Evolutionary conservation across 2,113 vertebrate genomes (phyloP), one percentile per base, ranked within the genome.

Genomic region (Menura novaehollandiae): DNA sequence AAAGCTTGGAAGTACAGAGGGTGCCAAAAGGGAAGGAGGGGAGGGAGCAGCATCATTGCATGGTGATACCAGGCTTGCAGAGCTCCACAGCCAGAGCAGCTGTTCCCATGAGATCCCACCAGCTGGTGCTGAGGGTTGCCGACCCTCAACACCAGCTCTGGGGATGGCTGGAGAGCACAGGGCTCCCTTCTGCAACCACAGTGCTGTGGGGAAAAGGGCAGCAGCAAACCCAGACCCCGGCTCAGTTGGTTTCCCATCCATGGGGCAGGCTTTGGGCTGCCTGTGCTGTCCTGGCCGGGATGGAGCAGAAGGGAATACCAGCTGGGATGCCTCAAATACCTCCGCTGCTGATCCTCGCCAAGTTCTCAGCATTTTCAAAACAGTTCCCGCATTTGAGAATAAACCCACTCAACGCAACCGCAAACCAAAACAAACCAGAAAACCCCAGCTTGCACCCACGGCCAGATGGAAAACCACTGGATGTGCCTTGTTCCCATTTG

Each of bases 321-420:
- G 75, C 78, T 23, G 27, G 60, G 88, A 96, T 78, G 83, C 66
- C 83, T 87, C 90, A 58, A 63, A 93, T 87, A 15, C 49, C 67
- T 85, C 84, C 0, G 0, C 44, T 75, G 58, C 41, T 56, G 86
- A 59, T 60, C 64, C 75, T 64, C 2, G 21, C 90, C 80, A 92
- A 93, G 96, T 75, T 86, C 95, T 86, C 93, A 91, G 92, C 60
- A 3, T 30, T 91, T 92, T 60, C 92, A 58, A 64, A 95, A 86
- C 93, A 84, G 75, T 74, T 73, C 39, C 85, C 15, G 26, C 80
- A 33, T 39, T 85, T 72, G 47, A 89, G 81, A 89, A 84, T 26
- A 90, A 85, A 58, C 9, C 22, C 80, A 87, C 73, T 27, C 35
- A 80, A 89, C 1, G 2, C 81, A 87, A 77, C 55, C 26, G 10